Evolutionary conservation across 92 coral and sea anemone species (phyloP), one percentile per base, ranked within the genome.

Genomic region (Montipora capitata): DNA sequence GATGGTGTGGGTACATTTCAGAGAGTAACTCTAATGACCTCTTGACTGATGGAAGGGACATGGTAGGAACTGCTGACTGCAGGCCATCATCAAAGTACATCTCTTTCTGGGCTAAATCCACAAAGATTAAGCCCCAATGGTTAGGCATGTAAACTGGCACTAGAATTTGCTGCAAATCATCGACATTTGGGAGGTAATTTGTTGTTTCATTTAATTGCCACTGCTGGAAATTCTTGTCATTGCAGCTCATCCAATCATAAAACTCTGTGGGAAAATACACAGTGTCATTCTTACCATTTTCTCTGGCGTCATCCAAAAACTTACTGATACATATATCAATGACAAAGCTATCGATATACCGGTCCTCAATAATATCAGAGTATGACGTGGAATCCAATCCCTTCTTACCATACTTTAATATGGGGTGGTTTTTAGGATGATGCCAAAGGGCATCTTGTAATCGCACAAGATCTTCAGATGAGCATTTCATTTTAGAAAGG

Each of bases 371-470:
- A 54, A 82, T 79, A 42, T 81, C 92, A 20, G 71, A 52, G 75
- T 82, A 88, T 44, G 92, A 88, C 2, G 58, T 76, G 12, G 64
- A 77, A 76, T 88, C 79, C n/a, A 76, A 41, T 16, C 16, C 38
- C 45, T 88, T 88, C 43, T 41, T 64, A 8, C 79, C 72, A 72
- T n/a, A 35, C 74, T 45, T 67, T 54, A 88, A 78, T 63, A 75
- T 64, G 54, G 72, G 76, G 5, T 12, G 57, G 16, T n/a, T 63
- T 3, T 68, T 39, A 13, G 86, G 57, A 16, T 68, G 15, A 45
- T 89, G 72, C 92, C 85, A 82, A 40, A 89, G 84, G 39, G 68
- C 84, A 38, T 68, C 66, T 79, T 87, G 80, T 20, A 87, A 18
- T 10, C 5, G 59, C 17, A 18, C 85, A 45, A 86, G 74, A 11